Evolutionary conservation across 2,797 vertebrate genomes (phyloP).

Genomic region (Rhinella marina): DNA sequence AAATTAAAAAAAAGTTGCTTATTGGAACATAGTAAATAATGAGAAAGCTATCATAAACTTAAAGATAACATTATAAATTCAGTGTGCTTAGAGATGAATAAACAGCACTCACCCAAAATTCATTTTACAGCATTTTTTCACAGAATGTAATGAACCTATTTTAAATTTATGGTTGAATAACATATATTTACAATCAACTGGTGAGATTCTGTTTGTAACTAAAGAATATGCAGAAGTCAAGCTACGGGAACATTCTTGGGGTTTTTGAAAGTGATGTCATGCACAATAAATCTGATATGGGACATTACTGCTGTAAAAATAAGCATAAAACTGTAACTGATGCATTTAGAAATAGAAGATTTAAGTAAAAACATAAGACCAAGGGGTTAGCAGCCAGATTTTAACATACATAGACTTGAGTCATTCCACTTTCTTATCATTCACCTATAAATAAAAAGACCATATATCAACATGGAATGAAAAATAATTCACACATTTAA

Average conservation of each 20-base stretch:
- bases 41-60: neutral
- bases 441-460: neutral
- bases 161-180: conserved; percentile 11
- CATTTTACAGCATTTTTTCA: conserved; percentile 2
- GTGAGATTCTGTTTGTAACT: neutral
- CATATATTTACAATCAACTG: conserved; percentile 29
- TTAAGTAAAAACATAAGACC: conserved; percentile 35
- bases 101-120: neutral
- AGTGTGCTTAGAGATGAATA: neutral
- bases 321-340: conserved; percentile 21
- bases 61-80: neutral
- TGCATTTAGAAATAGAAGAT: conserved; percentile 14
- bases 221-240: conserved; percentile 14
- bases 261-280: conserved; percentile 11
- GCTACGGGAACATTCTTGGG: conserved; percentile 5
- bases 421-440: conserved; percentile 2
- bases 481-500: neutral
- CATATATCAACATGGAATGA: neutral
- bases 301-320: conserved; percentile 13
- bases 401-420: neutral
- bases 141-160: neutral
- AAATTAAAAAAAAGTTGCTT: neutral
- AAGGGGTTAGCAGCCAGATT: conserved; percentile 33
- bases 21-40: neutral
- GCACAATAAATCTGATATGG: conserved; percentile 15